A percentile compares a stretch with the other conserved stretches of the same genome.
These are phyloP conservation scores for Platichthys stellatus DNA, from an alignment of 2,113 vertebrate species.

Conservation along the genomic window DNA sequence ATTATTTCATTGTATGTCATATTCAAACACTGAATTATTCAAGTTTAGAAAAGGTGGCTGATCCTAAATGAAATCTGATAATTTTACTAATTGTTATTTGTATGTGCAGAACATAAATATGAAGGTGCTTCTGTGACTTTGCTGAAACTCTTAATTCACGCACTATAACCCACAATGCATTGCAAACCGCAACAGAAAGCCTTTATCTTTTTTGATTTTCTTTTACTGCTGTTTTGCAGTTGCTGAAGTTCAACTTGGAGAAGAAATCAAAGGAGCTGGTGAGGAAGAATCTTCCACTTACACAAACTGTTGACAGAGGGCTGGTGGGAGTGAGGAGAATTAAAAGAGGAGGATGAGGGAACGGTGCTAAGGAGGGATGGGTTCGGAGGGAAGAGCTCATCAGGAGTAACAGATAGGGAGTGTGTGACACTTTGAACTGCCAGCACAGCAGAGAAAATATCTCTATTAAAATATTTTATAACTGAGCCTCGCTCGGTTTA, in stretches of 20 bases:
- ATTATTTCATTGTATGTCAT: neutral
- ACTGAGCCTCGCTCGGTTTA: constrained; percentile 79
- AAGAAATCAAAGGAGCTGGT: constrained; percentile 95
- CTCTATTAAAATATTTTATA: constrained; percentile 87
- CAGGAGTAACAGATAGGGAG: constrained; percentile 84
- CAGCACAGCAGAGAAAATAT: constrained; percentile 81
- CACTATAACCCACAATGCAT: neutral
- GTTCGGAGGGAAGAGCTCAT: constrained; percentile 78
- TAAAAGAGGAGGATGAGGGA: constrained; percentile 62
- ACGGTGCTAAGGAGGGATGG: constrained; percentile 73
- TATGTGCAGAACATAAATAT: too few species aligned
- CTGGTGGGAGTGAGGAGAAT: constrained; percentile 77
- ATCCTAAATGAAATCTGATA: too few species aligned
- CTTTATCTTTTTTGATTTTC: constrained; percentile 27
- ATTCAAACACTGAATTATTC: too few species aligned
- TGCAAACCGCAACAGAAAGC: neutral
- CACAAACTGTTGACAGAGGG: constrained; percentile 78
- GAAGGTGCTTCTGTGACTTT: neutral
- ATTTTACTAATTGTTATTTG: neutral
- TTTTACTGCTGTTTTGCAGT: constrained; percentile 83
- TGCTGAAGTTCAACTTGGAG: constrained; percentile 93
- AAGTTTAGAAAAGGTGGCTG: too few species aligned
- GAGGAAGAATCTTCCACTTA: constrained; percentile 84
- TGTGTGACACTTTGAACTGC: constrained; percentile 83
- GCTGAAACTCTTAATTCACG: neutral